Base-by-base conservation (phyloP, 2,797 vertebrate species). In the Leptatherina wallacei region DNA sequence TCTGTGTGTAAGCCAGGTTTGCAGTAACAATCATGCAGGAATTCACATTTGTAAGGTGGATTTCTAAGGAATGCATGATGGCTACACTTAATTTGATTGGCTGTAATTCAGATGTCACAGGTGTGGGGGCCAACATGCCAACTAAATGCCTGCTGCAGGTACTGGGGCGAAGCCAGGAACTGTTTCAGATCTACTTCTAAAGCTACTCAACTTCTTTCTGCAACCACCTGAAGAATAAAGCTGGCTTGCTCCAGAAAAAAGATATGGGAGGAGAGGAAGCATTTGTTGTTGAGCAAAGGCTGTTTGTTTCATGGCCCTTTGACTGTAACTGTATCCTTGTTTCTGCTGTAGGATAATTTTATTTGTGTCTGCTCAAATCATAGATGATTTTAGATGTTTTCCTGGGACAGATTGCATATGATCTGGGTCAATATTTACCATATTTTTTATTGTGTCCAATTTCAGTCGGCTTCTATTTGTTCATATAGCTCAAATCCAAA, bases 1-100 rank as follows among this genome's bases (percentile, higher is more conserved):
- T 75, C 30, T 60, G 16, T 8, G 13, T 67, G 18, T 36, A 3
- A 44, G 44, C 14, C 18, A 47, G 63, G 35, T 44, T 36, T 77
- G 29, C n/a, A 64, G 11, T 10, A 24, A 12, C 18, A 16, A 49
- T 75, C 70, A 52, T 2, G 30, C 9, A 55, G 52, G 68, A 44
- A 51, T 63, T 30, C 51, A 65, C 71, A 78, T 44, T 13, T 57
- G 47, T 20, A 14, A 20, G 38, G 13, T 55, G 52, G 5, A 14
- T 30, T 30, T 30, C 52, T 16, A 16, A 30, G 27, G 6, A 55
- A 14, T 30, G 11, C 6, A 30, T 14, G 11, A 14, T 30, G 7
- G 14, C 52, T 29, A 27, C 52, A 24, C 3, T 49, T 33, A 58
- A 58, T 59, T 44, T 65, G 3, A 54, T 22, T 6, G 20, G 54